These are phyloP conservation scores for zebrafish (Danio rerio) DNA, from an alignment of 2,113 vertebrate species.

Conservation along the genomic window GRCz12tu NC_133181.1:57625001-57625500, in stretches of 20 bases:
- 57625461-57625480: no score
- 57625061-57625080: background rate
- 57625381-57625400: no score
- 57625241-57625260: conserved; percentile 9
- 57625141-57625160: conserved; percentile 4
- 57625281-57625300: no score
- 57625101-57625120: background rate
- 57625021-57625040: background rate
- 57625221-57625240: background rate
- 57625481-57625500: no score
- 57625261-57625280: background rate
- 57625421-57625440: no score
- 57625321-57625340: no score
- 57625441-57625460: no score
- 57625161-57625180: conserved; percentile 6
- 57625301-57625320: no score
- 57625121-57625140: background rate
- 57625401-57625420: no score
- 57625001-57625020: background rate
- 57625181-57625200: background rate
- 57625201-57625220: background rate
- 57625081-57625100: conserved; percentile 5
- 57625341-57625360: no score
- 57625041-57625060: background rate
- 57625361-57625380: no score